Base-by-base conservation (phyloP, 2,888 invertebrate genomes). In the Spisula solida region DNA sequence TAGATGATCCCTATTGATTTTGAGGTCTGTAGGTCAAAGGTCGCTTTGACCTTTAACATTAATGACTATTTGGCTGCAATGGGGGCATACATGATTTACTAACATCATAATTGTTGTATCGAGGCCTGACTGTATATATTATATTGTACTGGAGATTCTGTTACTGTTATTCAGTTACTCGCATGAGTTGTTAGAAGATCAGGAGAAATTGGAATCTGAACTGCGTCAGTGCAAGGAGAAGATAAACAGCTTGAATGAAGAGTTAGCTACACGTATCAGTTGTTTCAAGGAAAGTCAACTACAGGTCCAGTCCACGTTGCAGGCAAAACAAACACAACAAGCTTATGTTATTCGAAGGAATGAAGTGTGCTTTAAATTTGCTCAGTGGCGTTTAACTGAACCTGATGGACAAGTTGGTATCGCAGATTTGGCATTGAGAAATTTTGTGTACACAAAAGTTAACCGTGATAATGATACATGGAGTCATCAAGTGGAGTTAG, bases 281-380 rank as follows among this genome's bases (percentile, higher is more conserved):
- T 96, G 96, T 89, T 97, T 95, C 92, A 96, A 96, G 89, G 97
- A 97, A 89, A 96, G 96, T 81, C 96, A 96, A 91, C 94, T 97
- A 5, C 96, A 96, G 88, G 93, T 94, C 5, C 94, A 95, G 88
- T 86, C 93, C 86, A 95, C 87, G 0, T 25, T 79, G 31, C 87
- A 87, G n/a, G 82, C 82, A 0, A 82, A 51, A 25, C 87, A 87
- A 79, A 87, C 95, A 25, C 94, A 95, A 66, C 95, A 95, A 83
- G 95, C 95, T 0, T 93, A 94, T 34, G 96, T 97, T 34, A 98
- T 98, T 47, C 97, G 99, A 56, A 98, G 98, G 0, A 98, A 98
- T 94, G 99, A 99, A 97, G 99, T 99, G 95, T 99, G 99, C 97
- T 99, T 99, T 97, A 99, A 99, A 97, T 98, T 99, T 95, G 99